Percentiles rank a stretch among this genome's conserved stretches.
Conservation (phyloP, 2,113 vertebrate species). For the Oreochromis tanganicae region DNA sequence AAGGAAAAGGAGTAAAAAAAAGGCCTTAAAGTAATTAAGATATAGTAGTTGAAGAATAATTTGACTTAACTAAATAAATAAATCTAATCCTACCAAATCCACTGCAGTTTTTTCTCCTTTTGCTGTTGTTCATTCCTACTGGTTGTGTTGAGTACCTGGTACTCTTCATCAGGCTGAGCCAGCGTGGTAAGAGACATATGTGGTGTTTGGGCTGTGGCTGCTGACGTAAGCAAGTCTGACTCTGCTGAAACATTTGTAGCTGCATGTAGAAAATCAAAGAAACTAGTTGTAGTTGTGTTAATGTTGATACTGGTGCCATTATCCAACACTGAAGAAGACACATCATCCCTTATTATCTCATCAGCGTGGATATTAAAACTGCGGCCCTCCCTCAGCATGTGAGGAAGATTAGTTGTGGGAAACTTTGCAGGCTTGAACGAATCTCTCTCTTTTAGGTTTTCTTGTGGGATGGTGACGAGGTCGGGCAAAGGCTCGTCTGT, state of each 20-base stretch:
- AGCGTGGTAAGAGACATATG: background rate
- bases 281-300: accelerated
- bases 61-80: background rate
- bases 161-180: background rate
- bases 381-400: background rate
- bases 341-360: accelerated
- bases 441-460: background rate
- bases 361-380: background rate
- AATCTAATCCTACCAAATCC: background rate
- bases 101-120: background rate
- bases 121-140: background rate
- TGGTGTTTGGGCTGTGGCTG: background rate
- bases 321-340: background rate
- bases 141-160: background rate
- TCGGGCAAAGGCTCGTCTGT: background rate
- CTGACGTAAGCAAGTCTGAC: background rate
- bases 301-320: background rate
- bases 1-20: background rate
- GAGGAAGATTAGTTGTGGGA: background rate
- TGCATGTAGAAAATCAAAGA: background rate
- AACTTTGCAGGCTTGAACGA: background rate
- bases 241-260: background rate
- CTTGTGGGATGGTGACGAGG: accelerated
- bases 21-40: background rate
- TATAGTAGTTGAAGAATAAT: background rate